Evolutionary conservation across 2,888 invertebrate species (phyloP).

Genomic region (Agonopterix heracliana): DNA sequence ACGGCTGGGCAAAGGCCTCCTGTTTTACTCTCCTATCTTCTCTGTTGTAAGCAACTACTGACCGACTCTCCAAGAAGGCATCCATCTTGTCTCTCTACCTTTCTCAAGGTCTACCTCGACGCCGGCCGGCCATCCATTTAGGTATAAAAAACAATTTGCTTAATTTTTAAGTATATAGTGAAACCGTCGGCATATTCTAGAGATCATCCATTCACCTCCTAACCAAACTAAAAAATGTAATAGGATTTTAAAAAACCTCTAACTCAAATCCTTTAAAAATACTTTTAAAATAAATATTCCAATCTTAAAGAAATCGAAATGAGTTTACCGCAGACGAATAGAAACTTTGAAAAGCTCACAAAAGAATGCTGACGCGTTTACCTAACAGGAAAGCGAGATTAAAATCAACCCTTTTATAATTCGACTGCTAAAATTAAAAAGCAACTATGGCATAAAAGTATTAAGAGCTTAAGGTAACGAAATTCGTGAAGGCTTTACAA

Average conservation of each 20-base stretch:
- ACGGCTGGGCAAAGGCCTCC: too few species aligned
- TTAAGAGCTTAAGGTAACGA: constrained; percentile 72
- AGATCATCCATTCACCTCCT: not conserved
- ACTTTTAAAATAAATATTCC: constrained; percentile 23
- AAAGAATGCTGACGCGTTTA: constrained; percentile 48
- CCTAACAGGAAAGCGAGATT: constrained; percentile 62
- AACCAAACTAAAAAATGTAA: constrained; percentile 11
- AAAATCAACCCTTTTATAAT: constrained; percentile 64
- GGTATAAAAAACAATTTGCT: too few species aligned
- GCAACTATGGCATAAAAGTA: constrained; percentile 69
- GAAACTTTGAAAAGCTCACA: constrained; percentile 39
- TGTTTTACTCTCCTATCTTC: too few species aligned
- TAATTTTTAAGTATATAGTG: too few species aligned
- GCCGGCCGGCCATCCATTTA: too few species aligned
- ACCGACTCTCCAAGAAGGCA: too few species aligned
- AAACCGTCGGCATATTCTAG: too few species aligned
- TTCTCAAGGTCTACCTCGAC: too few species aligned
- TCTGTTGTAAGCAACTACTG: too few species aligned
- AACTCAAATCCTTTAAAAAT: constrained; percentile 12
- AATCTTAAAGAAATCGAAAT: constrained; percentile 35
- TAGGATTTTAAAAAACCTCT: constrained; percentile 23
- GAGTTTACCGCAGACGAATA: constrained; percentile 49
- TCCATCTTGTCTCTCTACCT: too few species aligned
- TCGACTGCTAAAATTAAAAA: constrained; percentile 69
- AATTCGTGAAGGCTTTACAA: constrained; percentile 58